Evolutionary conservation across 2,113 vertebrate species (phyloP).

Genomic region (Rhinoptilus africanus): DNA sequence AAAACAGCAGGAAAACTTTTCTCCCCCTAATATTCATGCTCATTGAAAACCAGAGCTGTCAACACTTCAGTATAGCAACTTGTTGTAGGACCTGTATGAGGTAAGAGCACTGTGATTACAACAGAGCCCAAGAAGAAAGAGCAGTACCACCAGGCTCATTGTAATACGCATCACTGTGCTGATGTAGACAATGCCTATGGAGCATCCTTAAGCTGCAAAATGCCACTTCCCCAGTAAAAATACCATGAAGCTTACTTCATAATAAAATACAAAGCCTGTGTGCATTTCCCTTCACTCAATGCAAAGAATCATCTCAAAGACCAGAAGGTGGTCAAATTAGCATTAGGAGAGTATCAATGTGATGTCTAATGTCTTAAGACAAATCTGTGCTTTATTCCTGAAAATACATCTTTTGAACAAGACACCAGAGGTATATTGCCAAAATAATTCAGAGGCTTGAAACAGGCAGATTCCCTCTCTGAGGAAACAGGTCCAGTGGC

Average conservation of each 20-base stretch:
- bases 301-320: background rate
- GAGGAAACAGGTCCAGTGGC: background rate
- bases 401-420: background rate
- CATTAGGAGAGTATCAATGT: background rate
- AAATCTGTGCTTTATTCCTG: background rate
- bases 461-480: background rate
- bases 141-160: background rate
- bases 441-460: background rate
- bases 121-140: background rate
- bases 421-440: background rate
- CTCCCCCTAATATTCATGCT: background rate
- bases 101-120: background rate
- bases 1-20: background rate
- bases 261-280: background rate
- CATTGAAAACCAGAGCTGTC: background rate
- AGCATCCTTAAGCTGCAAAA: background rate
- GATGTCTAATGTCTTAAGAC: background rate
- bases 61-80: background rate
- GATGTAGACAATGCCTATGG: background rate
- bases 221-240: background rate
- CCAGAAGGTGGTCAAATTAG: background rate
- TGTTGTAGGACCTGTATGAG: accelerated
- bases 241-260: too few relatives aligned
- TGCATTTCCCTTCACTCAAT: background rate
- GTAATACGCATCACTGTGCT: background rate